Percentiles rank a stretch among this genome's conserved stretches.
Conservation (phyloP, 2,888 invertebrate species). For the Nomada ferruginata region DNA sequence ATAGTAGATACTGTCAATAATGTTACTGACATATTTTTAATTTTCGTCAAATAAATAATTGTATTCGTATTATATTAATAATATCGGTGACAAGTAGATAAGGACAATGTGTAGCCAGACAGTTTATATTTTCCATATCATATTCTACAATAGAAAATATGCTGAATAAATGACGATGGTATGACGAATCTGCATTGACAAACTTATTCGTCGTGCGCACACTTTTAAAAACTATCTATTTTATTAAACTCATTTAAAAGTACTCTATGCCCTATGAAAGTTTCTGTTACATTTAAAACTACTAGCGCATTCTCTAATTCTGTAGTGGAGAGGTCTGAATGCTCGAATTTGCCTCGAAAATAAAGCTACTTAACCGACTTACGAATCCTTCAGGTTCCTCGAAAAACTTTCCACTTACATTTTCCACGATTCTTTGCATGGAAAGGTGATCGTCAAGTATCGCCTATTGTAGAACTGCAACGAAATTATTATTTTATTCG, state of each 20-base stretch:
- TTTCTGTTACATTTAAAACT: neutral
- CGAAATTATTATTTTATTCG: neutral
- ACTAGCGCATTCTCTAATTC: neutral
- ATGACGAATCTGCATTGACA: neutral
- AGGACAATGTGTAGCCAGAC: neutral
- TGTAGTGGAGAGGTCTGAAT: neutral
- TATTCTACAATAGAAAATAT: neutral
- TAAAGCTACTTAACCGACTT: conserved; percentile 38
- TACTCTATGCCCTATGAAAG: neutral
- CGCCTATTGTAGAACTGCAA: neutral
- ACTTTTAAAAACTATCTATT: neutral
- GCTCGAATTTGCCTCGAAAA: conserved; percentile 7
- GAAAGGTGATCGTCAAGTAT: neutral
- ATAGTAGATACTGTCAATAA: neutral
- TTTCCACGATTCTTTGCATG: neutral
- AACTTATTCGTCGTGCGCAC: neutral
- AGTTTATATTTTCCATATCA: too few relatives aligned
- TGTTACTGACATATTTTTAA: neutral
- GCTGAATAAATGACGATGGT: neutral
- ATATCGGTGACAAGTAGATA: neutral
- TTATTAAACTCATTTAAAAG: neutral
- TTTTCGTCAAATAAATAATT: neutral
- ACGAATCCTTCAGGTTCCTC: conserved; percentile 13
- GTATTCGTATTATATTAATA: neutral
- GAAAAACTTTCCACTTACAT: neutral